Evolutionary conservation across 2,113 vertebrate genomes (phyloP), one percentile per base, ranked within the genome.

Genomic region (Plotosus lineatus): DNA sequence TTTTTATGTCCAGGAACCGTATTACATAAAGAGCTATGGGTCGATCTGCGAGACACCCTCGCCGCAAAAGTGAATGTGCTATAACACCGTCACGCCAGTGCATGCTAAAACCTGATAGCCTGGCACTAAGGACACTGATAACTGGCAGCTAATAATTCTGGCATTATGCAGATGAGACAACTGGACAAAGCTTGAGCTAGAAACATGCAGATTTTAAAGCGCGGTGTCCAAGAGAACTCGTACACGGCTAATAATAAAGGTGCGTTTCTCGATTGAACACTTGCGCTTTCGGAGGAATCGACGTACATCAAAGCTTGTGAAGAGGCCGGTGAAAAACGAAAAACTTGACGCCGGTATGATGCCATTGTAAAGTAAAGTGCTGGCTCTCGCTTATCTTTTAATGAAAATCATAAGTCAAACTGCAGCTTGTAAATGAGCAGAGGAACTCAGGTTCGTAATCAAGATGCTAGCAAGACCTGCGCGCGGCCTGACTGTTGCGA

Each of bases 351-450:
- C 83, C 33, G 50, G 73, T 60, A 77, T 79, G 60, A 23, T 73
- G 78, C 79, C 56, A 48, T 78, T 75, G 68, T 63, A 63, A 83
- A 42, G 63, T 75, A 78, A 73, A 75, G 87, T 82, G 69, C 44
- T 33, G 33, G 77, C 83, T 77, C 56, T 71, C 72, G 63, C 85
- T 78, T 81, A 68, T 79, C 10, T 36, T 69, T 50, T 88, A 85
- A 88, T 90, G 85, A 86, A 89, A 88, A 87, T 84, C 83, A 84
- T 86, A 83, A 91, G 87, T 89, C 88, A 88, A 88, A 84, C 63
- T 82, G 63, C 78, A 76, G 9, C 55, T 63, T 28, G 36, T 58
- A 81, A 71, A 79, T 71, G 38, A 79, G 19, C 65, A 19, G 65
- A 46, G 50, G 11, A 19, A 3, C 9, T 38, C 26, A 0, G 12